These are phyloP conservation scores for Eupithecia inturbata DNA, from an alignment of 2,888 invertebrate species.

Conservation along the genomic window DNA sequence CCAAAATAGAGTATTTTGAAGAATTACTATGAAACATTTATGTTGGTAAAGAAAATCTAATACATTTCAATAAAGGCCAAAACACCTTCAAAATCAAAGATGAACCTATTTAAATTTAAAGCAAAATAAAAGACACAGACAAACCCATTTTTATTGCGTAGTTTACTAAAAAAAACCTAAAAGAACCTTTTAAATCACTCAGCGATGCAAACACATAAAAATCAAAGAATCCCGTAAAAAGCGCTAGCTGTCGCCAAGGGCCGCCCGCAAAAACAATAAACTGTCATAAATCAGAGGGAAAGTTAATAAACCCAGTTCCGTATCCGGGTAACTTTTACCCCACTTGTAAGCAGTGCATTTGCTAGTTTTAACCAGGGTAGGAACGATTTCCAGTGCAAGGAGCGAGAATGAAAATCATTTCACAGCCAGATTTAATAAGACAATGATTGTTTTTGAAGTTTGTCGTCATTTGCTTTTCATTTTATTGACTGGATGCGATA, in stretches of 20 bases:
- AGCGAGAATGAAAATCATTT: not conserved
- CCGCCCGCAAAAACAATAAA: conserved; percentile 68
- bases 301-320: conserved; percentile 70
- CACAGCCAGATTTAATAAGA: not conserved
- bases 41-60: too few relatives aligned
- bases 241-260: conserved; percentile 49
- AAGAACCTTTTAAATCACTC: not conserved
- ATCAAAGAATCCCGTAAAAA: conserved; percentile 24
- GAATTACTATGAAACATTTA: not conserved
- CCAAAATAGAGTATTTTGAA: not conserved
- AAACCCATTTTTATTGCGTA: not conserved
- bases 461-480: not conserved
- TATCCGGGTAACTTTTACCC: conserved; percentile 47
- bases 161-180: not conserved
- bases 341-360: conserved; percentile 43
- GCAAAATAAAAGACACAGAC: not conserved
- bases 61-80: too few relatives aligned
- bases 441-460: not conserved
- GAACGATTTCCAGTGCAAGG: conserved; percentile 9
- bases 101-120: too few relatives aligned
- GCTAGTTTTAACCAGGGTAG: conserved; percentile 37
- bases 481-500: not conserved
- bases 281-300: conserved; percentile 70
- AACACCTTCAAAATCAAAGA: too few relatives aligned
- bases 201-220: conserved; percentile 22